Conservation (phyloP, 2,113 vertebrate species). For the Fulmarus glacialis region DNA sequence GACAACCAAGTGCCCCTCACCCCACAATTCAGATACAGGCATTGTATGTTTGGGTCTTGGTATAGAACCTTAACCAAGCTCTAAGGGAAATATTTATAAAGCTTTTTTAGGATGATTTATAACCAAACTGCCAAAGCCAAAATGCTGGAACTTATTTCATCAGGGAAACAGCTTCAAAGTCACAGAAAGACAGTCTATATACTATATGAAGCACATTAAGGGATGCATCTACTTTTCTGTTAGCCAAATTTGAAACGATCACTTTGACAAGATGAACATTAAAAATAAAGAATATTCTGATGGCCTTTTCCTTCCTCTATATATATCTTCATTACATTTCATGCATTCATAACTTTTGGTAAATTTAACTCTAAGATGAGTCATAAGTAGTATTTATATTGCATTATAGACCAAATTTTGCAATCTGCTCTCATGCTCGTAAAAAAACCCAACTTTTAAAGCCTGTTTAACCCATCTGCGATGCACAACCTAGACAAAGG, state of each 20-base stretch:
- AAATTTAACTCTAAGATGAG: slow-evolving; percentile 59
- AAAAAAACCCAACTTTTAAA: background rate
- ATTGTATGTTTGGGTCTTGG: background rate
- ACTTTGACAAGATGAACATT: slow-evolving; percentile 21
- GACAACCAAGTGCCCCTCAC: background rate
- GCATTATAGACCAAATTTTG: slow-evolving; percentile 37
- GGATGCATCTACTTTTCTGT: slow-evolving; percentile 35
- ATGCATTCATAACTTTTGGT: slow-evolving; percentile 67
- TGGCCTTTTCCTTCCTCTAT: slow-evolving; percentile 59
- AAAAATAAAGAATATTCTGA: slow-evolving; percentile 40
- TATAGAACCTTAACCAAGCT: background rate
- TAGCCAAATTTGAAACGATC: slow-evolving; percentile 10
- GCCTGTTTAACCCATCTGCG: background rate
- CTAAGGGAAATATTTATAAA: background rate
- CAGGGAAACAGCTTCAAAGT: slow-evolving; percentile 14
- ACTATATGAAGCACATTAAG: slow-evolving; percentile 1
- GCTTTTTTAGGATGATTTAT: background rate
- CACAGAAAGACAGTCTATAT: background rate
- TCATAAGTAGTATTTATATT: slow-evolving; percentile 48
- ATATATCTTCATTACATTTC: slow-evolving; percentile 52
- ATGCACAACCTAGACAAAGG: slow-evolving; percentile 8
- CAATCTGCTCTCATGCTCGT: background rate
- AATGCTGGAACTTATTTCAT: slow-evolving; percentile 44
- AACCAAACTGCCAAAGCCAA: slow-evolving; percentile 27
- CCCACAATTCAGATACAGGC: background rate